Evolutionary conservation across 1,140 invertebrate genomes (phyloP).

Genomic region (Popillia japonica): DNA sequence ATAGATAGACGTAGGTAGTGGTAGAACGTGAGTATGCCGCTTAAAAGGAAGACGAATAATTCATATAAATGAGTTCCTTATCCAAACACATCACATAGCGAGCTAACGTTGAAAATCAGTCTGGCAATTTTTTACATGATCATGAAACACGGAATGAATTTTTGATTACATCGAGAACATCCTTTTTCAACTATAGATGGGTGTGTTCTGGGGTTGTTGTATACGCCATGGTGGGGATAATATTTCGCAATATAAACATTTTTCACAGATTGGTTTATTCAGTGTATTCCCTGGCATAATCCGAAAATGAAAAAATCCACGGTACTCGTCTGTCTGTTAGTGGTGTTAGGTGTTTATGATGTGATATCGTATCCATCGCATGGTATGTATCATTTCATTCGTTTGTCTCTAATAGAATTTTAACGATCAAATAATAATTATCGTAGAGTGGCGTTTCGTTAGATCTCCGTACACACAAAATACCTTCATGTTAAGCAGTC

Average conservation of each 20-base stretch:
- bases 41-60: constrained; percentile 42
- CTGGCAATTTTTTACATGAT: constrained; percentile 50
- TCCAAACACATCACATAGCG: constrained; percentile 50
- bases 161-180: constrained; percentile 48
- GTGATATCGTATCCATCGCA: constrained; percentile 10
- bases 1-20: constrained; percentile 17
- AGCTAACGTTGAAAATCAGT: constrained; percentile 50
- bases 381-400: not conserved
- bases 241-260: constrained; percentile 48
- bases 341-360: constrained; percentile 22
- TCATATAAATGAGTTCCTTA: constrained; percentile 48
- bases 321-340: not conserved
- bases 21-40: constrained; percentile 22
- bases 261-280: constrained; percentile 30
- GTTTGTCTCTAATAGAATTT: not conserved
- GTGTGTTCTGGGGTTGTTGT: constrained; percentile 47
- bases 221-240: constrained; percentile 43
- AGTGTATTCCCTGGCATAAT: constrained; percentile 8
- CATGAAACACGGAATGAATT: constrained; percentile 49
- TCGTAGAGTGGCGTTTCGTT: not conserved
- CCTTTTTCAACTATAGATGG: constrained; percentile 45
- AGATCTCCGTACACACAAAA: constrained; percentile 23
- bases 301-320: constrained; percentile 28
- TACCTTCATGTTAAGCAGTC: constrained; percentile 60
- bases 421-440: not conserved